Base-by-base conservation (phyloP, 1,140 invertebrate species). In the Sycophaga agraensis region DNA sequence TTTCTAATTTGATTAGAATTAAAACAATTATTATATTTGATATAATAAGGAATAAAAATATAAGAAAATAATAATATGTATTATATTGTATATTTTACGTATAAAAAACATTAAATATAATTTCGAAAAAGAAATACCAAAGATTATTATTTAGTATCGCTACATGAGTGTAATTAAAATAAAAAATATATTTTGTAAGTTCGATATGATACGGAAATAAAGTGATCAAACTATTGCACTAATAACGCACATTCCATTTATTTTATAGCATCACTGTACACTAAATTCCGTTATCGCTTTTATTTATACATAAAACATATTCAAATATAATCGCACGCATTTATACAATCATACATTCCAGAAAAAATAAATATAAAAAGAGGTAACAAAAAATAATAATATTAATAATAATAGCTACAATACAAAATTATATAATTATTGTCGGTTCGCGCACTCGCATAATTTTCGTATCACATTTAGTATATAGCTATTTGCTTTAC, bases 381-480 rank as follows among this genome's bases (percentile, higher is more conserved):
- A 63, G 45, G 53, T 63, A 63, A 57, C 60, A 63, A 56, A 59
- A n/a, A 45, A 50, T 39, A 56, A 56, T 56, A 42, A 56, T 49
- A 54, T 40, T 63, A 62, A 34, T 61, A 61, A 37, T 53, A 54
- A 55, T 55, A 55, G 1, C 2, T 24, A 39, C 53, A 49, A 51
- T 54, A 24, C 24, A 39, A 51, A 56, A 51, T 54, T 16, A 34
- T 59, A 43, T 26, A 50, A 50, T 60, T 60, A 60, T 60, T 11
- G 24, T 48, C 11, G 16, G 19, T 17, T 61, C 22, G 40, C 43
- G 31, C 34, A 64, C 54, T 61, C 64, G 28, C 40, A 68, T 70
- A 50, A 57, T 56, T 62, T 21, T 66, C 50, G 75, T 77, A 76
- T 77, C 75, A 77, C 74, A 77, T 76, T 72, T 57, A 56, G 65